Base-by-base conservation (phyloP, 2,797 vertebrate species). In the Sebastolobus alascanus region DNA sequence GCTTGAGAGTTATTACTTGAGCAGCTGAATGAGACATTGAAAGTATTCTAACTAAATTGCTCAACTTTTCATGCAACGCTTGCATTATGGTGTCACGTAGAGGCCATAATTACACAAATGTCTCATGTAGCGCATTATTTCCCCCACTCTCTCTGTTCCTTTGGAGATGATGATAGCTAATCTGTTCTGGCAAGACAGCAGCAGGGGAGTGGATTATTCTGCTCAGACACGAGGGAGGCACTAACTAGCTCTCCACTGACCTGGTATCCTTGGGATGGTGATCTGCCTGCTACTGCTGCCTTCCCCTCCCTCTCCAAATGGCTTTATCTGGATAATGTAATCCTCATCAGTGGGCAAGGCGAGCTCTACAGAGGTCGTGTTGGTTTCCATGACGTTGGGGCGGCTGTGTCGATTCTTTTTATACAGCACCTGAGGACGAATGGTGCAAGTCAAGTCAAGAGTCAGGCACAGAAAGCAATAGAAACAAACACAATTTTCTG, bases 271-370 rank as follows among this genome's bases (percentile, higher is more conserved):
- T 87, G 97, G 98, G 88, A 99, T 99, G 84, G 97, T 97, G 95
- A 99, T 98, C 82, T 98, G 97, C 75, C 96, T 95, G 64, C 98
- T 99, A 87, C 97, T 98, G 95, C 96, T 98, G 83, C 98, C 98
- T 0, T 99, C 98, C 0, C 98, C 98, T 52, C 98, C 98, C 27
- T 99, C 98, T 7, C 98, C 98, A 83, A 99, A 97, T 1, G 98
- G 97, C 84, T 96, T 97, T 80, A 99, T 98, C 94, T 99, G 97
- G 61, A 99, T 95, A 85, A 99, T 97, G 71, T 98, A 99, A 87
- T 99, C 98, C 93, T 98, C 97, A 2, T 99, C 95, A 0, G 96
- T 95, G 8, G 98, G 98, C 82, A 99, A 84, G 0, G 98, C 97
- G 2, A 99, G 97, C 94, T 99, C 98, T 87, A 99, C 97, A 0